phyloP scores from a whole-genome alignment of 2,888 invertebrate species.

The Agriopis leucophaearia region DNA sequence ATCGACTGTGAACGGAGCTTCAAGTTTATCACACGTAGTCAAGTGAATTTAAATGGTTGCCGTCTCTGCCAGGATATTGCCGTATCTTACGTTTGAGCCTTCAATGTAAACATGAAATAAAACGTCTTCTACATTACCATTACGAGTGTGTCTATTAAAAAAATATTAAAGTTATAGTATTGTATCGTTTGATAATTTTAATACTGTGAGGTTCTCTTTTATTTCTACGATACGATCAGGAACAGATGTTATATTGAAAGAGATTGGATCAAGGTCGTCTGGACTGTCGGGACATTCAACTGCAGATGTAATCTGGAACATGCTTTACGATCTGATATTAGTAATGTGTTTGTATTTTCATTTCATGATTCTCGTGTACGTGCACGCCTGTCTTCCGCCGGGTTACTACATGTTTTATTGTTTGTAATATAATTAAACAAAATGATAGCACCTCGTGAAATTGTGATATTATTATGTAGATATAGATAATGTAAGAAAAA shows the following conservation, averaged over 20 bases:
- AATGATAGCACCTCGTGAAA: neutral
- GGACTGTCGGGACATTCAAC: constrained; percentile 32
- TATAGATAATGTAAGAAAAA: neutral
- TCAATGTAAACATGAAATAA: constrained; percentile 12
- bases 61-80: constrained; percentile 15
- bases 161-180: neutral
- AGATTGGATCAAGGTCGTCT: constrained; percentile 37
- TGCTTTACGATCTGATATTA: constrained; percentile 42
- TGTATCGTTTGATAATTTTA: neutral
- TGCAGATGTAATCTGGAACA: constrained; percentile 32
- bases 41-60: constrained; percentile 35
- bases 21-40: constrained; percentile 37
- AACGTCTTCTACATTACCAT: constrained; percentile 6
- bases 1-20: constrained; percentile 20
- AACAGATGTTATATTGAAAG: constrained; percentile 23
- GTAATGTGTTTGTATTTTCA: constrained; percentile 45
- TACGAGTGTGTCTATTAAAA: neutral
- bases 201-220: constrained; percentile 7
- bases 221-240: constrained; percentile 20
- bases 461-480: constrained; percentile 8
- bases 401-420: constrained; percentile 46
- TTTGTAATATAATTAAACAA: constrained; percentile 33
- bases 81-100: constrained; percentile 19
- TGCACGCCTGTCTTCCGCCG: constrained; percentile 45
- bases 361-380: constrained; percentile 45